Percentiles rank a stretch among this genome's conserved stretches.
phyloP scores from a whole-genome alignment of 2,888 invertebrate species.

The Brenthis hecate region DNA sequence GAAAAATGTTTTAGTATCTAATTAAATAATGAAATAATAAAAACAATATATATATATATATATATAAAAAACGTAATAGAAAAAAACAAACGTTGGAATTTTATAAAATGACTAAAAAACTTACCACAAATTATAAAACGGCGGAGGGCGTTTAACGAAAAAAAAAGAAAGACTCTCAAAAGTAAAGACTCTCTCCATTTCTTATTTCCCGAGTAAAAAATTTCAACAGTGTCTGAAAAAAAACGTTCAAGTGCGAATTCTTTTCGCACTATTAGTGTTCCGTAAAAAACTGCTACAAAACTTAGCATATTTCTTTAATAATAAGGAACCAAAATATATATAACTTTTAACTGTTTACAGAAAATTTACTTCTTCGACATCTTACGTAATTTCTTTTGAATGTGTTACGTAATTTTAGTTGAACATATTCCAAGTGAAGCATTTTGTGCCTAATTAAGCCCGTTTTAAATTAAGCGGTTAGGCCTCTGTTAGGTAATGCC shows the following conservation, averaged over 20 bases:
- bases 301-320: background rate
- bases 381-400: background rate
- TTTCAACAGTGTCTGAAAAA: slow-evolving; percentile 45
- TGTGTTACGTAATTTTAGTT: slow-evolving; percentile 6
- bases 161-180: slow-evolving; percentile 35
- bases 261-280: slow-evolving; percentile 41
- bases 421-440: slow-evolving; percentile 18
- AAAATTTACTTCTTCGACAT: background rate
- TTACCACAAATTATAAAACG: slow-evolving; percentile 40
- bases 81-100: slow-evolving; percentile 6
- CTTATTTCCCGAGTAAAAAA: slow-evolving; percentile 45
- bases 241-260: slow-evolving; percentile 44
- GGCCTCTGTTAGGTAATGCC: slow-evolving; percentile 26
- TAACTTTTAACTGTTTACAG: background rate
- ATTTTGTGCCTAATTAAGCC: slow-evolving; percentile 23
- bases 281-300: slow-evolving; percentile 17
- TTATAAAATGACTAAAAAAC: slow-evolving; percentile 31
- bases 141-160: slow-evolving; percentile 32
- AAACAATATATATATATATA: background rate
- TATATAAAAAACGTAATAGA: background rate
- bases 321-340: slow-evolving; percentile 3
- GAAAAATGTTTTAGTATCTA: background rate
- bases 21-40: background rate
- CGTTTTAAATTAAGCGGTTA: slow-evolving; percentile 28
- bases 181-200: slow-evolving; percentile 45